phyloP scores from a whole-genome alignment of 2,888 invertebrate genomes.

The Coenonympha arcania region DNA sequence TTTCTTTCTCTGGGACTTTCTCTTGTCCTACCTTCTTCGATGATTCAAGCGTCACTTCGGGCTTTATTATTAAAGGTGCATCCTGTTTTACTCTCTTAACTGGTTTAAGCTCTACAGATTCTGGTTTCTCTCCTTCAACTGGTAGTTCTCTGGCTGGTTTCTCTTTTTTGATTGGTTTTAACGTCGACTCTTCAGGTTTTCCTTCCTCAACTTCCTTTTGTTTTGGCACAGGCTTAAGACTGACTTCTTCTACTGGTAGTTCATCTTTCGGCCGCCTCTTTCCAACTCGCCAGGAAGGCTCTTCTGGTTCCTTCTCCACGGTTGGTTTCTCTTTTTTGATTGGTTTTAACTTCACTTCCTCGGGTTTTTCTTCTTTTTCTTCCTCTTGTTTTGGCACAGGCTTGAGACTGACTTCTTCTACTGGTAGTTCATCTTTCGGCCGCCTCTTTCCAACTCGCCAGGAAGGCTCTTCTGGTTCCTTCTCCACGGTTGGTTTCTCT shows the following conservation, averaged over 20 bases:
- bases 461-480: slow-evolving; percentile 50
- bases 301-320: slow-evolving; percentile 27
- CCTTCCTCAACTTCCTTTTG: slow-evolving; percentile 33
- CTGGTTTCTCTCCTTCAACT: slow-evolving; percentile 51
- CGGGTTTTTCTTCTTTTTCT: slow-evolving; percentile 37
- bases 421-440: slow-evolving; percentile 33
- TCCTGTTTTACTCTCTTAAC: slow-evolving; percentile 28
- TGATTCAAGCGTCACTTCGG: slow-evolving; percentile 38
- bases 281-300: slow-evolving; percentile 26
- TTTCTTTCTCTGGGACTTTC: slow-evolving; percentile 40
- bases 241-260: slow-evolving; percentile 26
- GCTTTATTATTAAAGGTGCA: slow-evolving; percentile 27
- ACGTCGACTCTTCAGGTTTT: slow-evolving; percentile 46
- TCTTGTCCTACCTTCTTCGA: slow-evolving; percentile 35
- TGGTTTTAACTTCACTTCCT: slow-evolving; percentile 40
- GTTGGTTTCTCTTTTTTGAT: slow-evolving; percentile 25
- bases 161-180: slow-evolving; percentile 33
- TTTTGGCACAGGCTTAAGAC: slow-evolving; percentile 35
- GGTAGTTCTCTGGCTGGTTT: slow-evolving; percentile 38
- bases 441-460: slow-evolving; percentile 41
- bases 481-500: slow-evolving; percentile 27
- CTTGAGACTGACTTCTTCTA: slow-evolving; percentile 28
- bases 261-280: slow-evolving; percentile 2
- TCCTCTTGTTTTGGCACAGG: not conserved
- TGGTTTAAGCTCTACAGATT: slow-evolving; percentile 41